Conservation (phyloP, 2,797 vertebrate species). For the Acanthis flammea region DNA sequence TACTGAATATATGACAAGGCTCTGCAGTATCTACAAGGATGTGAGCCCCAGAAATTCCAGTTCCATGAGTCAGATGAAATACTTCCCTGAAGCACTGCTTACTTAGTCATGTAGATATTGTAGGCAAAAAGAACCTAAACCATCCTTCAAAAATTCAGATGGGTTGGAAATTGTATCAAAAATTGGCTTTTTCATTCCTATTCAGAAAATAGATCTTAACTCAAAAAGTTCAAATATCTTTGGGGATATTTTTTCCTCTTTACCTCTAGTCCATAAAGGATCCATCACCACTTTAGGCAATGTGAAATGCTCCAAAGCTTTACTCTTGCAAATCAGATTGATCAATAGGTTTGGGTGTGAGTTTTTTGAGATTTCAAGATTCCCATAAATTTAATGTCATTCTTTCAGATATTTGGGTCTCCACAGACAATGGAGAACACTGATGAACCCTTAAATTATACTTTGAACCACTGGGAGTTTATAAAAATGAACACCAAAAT, state of each 20-base stretch:
- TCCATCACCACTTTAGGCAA: neutral
- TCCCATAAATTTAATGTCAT: neutral
- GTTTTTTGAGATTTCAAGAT: neutral
- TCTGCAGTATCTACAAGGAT: neutral
- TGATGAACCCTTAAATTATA: neutral
- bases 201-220: neutral
- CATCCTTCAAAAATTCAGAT: neutral
- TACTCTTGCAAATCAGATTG: neutral
- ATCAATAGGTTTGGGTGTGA: accelerated
- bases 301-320: neutral
- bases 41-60: neutral
- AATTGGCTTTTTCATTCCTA: neutral
- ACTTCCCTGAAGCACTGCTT: neutral
- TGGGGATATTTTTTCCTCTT: neutral
- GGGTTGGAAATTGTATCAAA: neutral
- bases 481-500: neutral
- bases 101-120: neutral
- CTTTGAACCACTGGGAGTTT: neutral
- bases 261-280: neutral
- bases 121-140: neutral
- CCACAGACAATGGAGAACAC: neutral
- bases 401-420: neutral
- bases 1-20: neutral
- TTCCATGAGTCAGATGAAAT: neutral
- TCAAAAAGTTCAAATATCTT: neutral